Base-by-base conservation (phyloP, 2,113 vertebrate species). In the Myiagra hebetior region DNA sequence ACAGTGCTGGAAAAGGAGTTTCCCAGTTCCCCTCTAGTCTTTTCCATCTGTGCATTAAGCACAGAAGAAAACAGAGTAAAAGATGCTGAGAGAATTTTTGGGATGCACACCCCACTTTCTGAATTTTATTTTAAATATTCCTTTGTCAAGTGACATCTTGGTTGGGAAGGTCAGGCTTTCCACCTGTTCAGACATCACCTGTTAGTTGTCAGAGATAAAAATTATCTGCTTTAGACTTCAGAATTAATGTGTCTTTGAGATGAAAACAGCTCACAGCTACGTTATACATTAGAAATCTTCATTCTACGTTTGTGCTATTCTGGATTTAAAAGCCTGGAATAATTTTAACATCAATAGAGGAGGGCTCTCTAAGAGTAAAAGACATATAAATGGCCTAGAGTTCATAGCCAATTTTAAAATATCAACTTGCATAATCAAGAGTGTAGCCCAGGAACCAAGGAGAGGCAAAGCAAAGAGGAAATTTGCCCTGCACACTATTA, bases 1-100 rank as follows among this genome's bases (percentile, higher is more conserved):
- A 92, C 80, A 73, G 96, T 76, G 37, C 88, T 84, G 88, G 77
- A 95, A 95, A 84, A 96, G 86, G 91, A 93, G 60, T 75, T 89
- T 93, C 89, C 68, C 44, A 78, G 26, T 74, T 64, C 18, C 9
- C 6, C 19, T 24, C 10, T 37, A 62, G 79, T 50, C 64, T 79
- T 57, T 95, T 65, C 70, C 83, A 35, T 77, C 60, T 75, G 31
- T 60, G 49, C 27, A 52, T 13, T 39, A 46, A 91, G 74, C 62
- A 76, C 13, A 5, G 31, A 93, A 60, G 18, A 91, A 93, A 86
- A 76, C 26, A 72, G 52, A 85, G 50, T 52, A 77, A 28, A 82
- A 92, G 62, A 62, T 26, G 39, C 42, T 83, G 55, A 60, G 49
- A 91, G 44, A 80, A 81, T 41, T 84, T 89, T 49, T 4, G 52